Conservation (phyloP, 2,113 vertebrate species). For the Urocynchramus pylzowi region DNA sequence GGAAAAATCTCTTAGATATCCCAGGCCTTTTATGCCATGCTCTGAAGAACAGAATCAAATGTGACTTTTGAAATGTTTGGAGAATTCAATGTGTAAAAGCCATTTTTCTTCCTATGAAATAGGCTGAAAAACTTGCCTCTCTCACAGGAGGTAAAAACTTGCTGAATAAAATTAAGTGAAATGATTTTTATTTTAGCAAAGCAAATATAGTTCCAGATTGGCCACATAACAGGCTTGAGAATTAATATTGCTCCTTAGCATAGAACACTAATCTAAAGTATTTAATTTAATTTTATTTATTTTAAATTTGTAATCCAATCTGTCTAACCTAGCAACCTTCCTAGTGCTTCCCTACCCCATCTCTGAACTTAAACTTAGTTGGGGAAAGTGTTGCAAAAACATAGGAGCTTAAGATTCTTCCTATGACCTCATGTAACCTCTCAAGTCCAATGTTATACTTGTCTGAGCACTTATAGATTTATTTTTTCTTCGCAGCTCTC, state of each 20-base stretch:
- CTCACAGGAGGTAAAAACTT: background rate
- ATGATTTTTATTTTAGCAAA: background rate
- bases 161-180: background rate
- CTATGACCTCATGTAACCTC: background rate
- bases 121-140: background rate
- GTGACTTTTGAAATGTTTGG: background rate
- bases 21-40: background rate
- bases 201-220: accelerated
- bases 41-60: background rate
- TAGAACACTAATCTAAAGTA: background rate
- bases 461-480: background rate
- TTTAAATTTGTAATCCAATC: background rate
- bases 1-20: background rate
- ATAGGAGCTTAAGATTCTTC: constrained; percentile 5
- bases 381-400: background rate
- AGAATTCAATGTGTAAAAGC: background rate
- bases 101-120: background rate
- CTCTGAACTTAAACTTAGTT: background rate
- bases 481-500: constrained; percentile 2
- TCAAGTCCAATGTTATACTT: constrained; percentile 50
- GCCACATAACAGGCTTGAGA: background rate
- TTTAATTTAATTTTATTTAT: background rate
- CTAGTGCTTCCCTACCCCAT: background rate
- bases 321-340: background rate
- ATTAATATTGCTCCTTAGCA: background rate